These are phyloP conservation scores for Tetheella fluctuosa DNA, from an alignment of 2,888 invertebrate genomes.

Conservation along the genomic window DNA sequence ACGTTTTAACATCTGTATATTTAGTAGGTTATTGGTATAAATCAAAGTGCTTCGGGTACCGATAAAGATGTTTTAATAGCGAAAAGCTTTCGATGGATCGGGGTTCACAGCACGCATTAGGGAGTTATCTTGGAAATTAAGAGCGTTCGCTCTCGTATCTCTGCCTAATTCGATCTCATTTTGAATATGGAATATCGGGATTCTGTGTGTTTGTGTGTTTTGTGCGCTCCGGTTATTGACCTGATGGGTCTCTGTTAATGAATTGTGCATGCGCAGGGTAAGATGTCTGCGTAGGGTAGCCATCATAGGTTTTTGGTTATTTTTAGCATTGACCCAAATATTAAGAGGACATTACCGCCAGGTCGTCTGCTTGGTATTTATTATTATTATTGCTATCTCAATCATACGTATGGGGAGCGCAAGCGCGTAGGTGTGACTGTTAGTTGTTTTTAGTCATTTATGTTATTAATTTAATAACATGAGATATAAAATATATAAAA, in stretches of 20 bases:
- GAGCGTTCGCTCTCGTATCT: constrained; percentile 68
- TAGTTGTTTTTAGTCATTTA: too few species aligned
- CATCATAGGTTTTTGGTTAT: constrained; percentile 26
- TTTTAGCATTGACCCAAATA: neutral
- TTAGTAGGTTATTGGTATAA: constrained; percentile 1
- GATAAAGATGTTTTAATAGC: constrained; percentile 35
- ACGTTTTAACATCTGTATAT: neutral
- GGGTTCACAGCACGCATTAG: constrained; percentile 67
- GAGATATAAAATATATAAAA: too few species aligned
- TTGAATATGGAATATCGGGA: constrained; percentile 51
- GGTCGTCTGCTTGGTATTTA: too few species aligned
- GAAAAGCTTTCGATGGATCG: constrained; percentile 56
- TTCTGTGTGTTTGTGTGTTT: constrained; percentile 23
- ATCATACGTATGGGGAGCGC: too few species aligned
- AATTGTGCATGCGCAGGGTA: constrained; percentile 68
- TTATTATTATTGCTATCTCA: too few species aligned
- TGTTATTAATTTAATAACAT: too few species aligned
- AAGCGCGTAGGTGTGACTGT: too few species aligned
- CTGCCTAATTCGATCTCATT: constrained; percentile 71
- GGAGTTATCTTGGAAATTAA: constrained; percentile 77
- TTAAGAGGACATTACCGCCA: too few species aligned
- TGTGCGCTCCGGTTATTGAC: constrained; percentile 74
- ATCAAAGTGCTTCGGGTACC: neutral
- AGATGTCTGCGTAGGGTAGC: constrained; percentile 50
- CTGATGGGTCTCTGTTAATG: constrained; percentile 64